Evolutionary conservation across 2,113 vertebrate genomes (phyloP).

Genomic region (Trematomus loennbergii): DNA sequence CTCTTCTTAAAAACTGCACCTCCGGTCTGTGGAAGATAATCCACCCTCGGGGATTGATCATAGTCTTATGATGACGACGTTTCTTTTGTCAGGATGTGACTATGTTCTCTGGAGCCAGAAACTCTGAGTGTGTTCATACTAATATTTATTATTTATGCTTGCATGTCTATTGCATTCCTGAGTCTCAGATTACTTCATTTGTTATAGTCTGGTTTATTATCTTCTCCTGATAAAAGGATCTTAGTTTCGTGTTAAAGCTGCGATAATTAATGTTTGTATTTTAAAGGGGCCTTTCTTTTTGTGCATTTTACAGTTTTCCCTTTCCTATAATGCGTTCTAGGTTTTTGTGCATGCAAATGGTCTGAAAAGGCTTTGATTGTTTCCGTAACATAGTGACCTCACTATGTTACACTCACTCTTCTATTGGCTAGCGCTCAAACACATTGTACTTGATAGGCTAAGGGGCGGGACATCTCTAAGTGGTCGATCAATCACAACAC

Average conservation of each 20-base stretch:
- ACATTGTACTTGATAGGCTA: no score
- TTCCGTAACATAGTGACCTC: no score
- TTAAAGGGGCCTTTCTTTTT: no score
- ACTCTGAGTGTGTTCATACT: neutral
- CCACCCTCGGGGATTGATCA: constrained; percentile 27
- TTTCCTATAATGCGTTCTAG: no score
- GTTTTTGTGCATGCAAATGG: no score
- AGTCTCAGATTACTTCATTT: neutral
- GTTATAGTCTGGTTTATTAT: neutral
- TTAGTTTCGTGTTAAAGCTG: neutral
- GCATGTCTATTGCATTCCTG: neutral
- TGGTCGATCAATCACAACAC: no score
- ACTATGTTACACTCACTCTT: no score
- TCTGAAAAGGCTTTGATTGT: no score
- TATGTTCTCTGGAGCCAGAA: neutral
- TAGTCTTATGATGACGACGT: constrained; percentile 17
- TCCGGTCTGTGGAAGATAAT: constrained; percentile 41
- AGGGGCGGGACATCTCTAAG: no score
- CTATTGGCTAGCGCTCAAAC: no score
- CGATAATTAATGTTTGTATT: neutral
- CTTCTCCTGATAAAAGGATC: neutral
- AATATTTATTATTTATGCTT: constrained; percentile 10
- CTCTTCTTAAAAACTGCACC: constrained; percentile 3
- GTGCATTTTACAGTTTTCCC: no score
- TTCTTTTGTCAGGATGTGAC: constrained; percentile 5